Evolutionary conservation across 2,797 vertebrate genomes (phyloP).

Genomic region (Chromobotia macracanthus): DNA sequence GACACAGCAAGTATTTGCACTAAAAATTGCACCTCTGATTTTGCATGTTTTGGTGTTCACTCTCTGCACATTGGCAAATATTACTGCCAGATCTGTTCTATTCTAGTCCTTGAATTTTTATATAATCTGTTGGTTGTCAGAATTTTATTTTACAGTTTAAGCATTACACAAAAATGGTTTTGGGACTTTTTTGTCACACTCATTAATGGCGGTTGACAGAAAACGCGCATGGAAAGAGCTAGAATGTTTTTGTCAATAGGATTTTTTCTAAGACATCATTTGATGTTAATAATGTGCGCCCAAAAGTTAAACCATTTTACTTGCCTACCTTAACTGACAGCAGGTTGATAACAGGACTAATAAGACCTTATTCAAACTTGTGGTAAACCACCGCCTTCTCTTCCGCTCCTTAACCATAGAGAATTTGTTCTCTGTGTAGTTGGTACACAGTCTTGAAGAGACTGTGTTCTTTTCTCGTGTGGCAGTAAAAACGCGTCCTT

Average conservation of each 20-base stretch:
- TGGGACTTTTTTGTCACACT: too few relatives aligned
- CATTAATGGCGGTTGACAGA: too few relatives aligned
- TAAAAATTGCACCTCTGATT: too few relatives aligned
- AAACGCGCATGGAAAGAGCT: too few relatives aligned
- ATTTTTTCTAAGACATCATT: neutral
- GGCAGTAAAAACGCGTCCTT: constrained; percentile 24
- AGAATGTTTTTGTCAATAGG: neutral
- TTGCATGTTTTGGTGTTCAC: too few relatives aligned
- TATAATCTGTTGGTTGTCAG: too few relatives aligned
- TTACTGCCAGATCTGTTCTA: too few relatives aligned
- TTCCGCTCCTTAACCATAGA: neutral
- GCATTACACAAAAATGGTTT: too few relatives aligned
- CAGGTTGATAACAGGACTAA: constrained; percentile 4
- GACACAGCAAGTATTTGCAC: too few relatives aligned
- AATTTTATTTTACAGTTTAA: too few relatives aligned
- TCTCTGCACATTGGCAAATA: too few relatives aligned
- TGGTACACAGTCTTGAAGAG: constrained; percentile 5
- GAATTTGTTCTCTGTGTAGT: constrained; percentile 2
- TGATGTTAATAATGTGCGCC: neutral
- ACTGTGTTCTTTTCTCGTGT: constrained; percentile 36
- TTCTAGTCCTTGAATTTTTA: too few relatives aligned
- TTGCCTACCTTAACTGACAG: neutral
- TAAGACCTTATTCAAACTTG: neutral
- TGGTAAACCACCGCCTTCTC: neutral
- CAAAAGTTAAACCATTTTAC: neutral